phyloP scores from a whole-genome alignment of 2,113 vertebrate genomes.

The Megaceryle torquata region DNA sequence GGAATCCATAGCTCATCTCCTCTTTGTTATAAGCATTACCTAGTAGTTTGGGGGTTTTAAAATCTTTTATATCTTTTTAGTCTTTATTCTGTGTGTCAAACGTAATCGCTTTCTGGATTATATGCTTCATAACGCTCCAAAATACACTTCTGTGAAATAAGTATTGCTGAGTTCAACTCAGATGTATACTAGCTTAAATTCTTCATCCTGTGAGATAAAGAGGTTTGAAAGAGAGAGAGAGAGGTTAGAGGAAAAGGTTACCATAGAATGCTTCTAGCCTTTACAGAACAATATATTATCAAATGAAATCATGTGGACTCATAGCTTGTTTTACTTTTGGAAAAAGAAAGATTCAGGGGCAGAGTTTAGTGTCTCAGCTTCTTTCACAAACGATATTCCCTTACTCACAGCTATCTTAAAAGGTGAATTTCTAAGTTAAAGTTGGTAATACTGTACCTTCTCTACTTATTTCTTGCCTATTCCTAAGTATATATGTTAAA shows the following conservation, averaged over 20 bases:
- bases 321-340: background rate
- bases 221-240: background rate
- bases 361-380: background rate
- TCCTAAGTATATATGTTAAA: background rate
- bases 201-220: background rate
- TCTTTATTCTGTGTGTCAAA: background rate
- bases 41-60: background rate
- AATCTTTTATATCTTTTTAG: background rate
- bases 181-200: background rate
- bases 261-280: background rate
- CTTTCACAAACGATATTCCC: background rate
- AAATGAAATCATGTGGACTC: background rate
- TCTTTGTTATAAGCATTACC: background rate
- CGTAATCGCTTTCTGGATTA: background rate
- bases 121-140: background rate
- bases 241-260: background rate
- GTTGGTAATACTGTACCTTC: background rate
- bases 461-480: background rate
- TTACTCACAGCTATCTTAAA: background rate
- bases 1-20: background rate
- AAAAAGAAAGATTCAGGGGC: background rate
- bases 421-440: background rate
- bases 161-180: background rate
- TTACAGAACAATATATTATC: background rate
- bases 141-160: background rate